A percentile compares a stretch with the other conserved stretches of the same genome.
phyloP scores from a whole-genome alignment of 2,797 vertebrate species.

The Nyctibius grandis region DNA sequence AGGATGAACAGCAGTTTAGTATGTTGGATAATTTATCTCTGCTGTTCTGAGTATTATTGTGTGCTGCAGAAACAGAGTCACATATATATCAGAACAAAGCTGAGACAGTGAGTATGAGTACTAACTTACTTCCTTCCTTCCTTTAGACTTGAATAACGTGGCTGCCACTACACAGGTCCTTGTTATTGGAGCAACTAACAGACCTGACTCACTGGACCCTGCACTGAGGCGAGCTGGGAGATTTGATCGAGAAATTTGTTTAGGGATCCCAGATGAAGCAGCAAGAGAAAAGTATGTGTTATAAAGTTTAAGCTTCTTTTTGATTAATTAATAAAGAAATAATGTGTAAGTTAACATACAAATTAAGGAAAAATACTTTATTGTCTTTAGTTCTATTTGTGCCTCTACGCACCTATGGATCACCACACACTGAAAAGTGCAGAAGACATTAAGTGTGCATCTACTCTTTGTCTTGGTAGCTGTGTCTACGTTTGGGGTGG shows the following conservation, averaged over 20 bases:
- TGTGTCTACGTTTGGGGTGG: not conserved
- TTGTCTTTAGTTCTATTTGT: not conserved
- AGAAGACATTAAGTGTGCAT: not conserved
- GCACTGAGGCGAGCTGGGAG: constrained; percentile 91
- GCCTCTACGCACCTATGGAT: not conserved
- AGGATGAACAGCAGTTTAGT: not conserved
- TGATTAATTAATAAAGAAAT: not conserved
- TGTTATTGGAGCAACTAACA: constrained; percentile 94
- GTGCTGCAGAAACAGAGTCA: not conserved
- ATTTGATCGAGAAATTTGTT: constrained; percentile 92
- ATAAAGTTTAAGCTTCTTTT: not conserved
- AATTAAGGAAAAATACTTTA: not conserved
- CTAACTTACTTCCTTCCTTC: not conserved
- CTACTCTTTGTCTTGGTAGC: not conserved
- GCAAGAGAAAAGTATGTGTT: constrained; percentile 83
- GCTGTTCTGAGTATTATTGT: not conserved
- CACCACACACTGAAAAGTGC: not conserved
- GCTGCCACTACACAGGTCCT: constrained; percentile 82
- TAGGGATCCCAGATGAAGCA: constrained; percentile 91
- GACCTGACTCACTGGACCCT: constrained; percentile 91
- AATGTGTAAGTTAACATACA: not conserved
- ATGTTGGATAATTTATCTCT: not conserved
- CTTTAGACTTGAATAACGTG: constrained; percentile 84
- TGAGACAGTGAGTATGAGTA: not conserved
- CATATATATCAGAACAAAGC: not conserved